phyloP scores from a whole-genome alignment of 1,140 invertebrate genomes.

The Ephestia elutella region DNA sequence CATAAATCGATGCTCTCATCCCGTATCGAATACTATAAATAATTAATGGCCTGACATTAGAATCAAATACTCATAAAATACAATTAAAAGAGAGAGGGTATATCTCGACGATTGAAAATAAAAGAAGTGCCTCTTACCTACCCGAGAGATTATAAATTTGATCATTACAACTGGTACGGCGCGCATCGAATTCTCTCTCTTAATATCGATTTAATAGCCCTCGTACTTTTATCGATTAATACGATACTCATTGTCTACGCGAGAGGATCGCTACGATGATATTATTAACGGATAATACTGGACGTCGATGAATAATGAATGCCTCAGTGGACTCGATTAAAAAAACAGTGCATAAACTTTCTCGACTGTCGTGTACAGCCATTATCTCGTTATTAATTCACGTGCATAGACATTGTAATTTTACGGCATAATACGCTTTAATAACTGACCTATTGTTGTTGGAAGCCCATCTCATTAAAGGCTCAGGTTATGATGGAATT shows the following conservation, averaged over 20 bases:
- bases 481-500: constrained; percentile 34
- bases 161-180: constrained; percentile 68
- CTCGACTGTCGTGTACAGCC: constrained; percentile 19
- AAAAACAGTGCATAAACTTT: constrained; percentile 30
- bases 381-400: constrained; percentile 38
- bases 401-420: constrained; percentile 43
- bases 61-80: constrained; percentile 75
- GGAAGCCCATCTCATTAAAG: constrained; percentile 32
- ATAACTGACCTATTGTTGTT: constrained; percentile 35
- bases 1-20: constrained; percentile 64
- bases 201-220: constrained; percentile 66
- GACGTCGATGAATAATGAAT: constrained; percentile 21
- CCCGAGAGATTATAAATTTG: constrained; percentile 72
- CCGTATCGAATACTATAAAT: constrained; percentile 73
- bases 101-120: constrained; percentile 65
- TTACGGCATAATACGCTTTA: constrained; percentile 38
- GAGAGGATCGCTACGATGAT: constrained; percentile 23
- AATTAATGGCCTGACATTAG: constrained; percentile 72
- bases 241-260: constrained; percentile 45
- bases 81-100: constrained; percentile 72
- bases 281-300: constrained; percentile 31
- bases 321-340: constrained; percentile 25
- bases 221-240: constrained; percentile 58
- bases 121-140: constrained; percentile 68
- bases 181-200: constrained; percentile 61